These are phyloP conservation scores for Heterocephalus glaber DNA, from an alignment of 2,113 vertebrate species.

Conservation along the genomic window DNA sequence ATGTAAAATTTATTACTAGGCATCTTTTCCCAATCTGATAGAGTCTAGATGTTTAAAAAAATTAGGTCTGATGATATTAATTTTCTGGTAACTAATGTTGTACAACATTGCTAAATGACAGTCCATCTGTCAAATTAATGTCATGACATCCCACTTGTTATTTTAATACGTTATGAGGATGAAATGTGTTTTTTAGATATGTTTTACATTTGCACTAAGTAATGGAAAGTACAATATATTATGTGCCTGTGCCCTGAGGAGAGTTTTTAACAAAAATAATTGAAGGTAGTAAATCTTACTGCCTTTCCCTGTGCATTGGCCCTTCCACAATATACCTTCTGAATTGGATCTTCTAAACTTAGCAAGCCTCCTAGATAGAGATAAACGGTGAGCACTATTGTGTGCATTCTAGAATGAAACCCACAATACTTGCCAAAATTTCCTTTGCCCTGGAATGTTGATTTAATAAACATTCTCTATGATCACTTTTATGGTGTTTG, in stretches of 20 bases:
- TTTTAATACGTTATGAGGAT: slow-evolving; percentile 86
- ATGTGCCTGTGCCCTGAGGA: slow-evolving; percentile 86
- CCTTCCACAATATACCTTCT: slow-evolving; percentile 74
- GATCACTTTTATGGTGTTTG: slow-evolving; percentile 37
- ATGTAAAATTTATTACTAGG: slow-evolving; percentile 54
- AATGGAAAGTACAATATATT: slow-evolving; percentile 90
- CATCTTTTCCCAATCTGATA: slow-evolving; percentile 75
- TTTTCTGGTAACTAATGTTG: slow-evolving; percentile 87
- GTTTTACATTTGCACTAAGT: slow-evolving; percentile 88
- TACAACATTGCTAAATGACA: slow-evolving; percentile 86
- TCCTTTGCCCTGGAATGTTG: slow-evolving; percentile 6
- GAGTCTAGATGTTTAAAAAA: slow-evolving; percentile 81
- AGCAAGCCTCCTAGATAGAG: slow-evolving; percentile 68
- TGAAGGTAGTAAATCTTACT: slow-evolving; percentile 87
- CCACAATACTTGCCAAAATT: slow-evolving; percentile 51
- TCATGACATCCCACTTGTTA: slow-evolving; percentile 86
- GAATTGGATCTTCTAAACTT: slow-evolving; percentile 73
- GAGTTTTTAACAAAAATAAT: slow-evolving; percentile 88
- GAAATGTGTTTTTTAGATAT: slow-evolving; percentile 88
- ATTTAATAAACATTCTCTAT: slow-evolving; percentile 57
- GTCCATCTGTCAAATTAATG: slow-evolving; percentile 86
- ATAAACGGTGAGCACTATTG: slow-evolving; percentile 41
- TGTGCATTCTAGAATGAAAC: background rate
- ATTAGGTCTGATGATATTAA: slow-evolving; percentile 87
- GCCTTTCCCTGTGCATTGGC: slow-evolving; percentile 37